Evolutionary conservation across 1,140 invertebrate genomes (phyloP).

Genomic region (Oreohelix idahoensis): DNA sequence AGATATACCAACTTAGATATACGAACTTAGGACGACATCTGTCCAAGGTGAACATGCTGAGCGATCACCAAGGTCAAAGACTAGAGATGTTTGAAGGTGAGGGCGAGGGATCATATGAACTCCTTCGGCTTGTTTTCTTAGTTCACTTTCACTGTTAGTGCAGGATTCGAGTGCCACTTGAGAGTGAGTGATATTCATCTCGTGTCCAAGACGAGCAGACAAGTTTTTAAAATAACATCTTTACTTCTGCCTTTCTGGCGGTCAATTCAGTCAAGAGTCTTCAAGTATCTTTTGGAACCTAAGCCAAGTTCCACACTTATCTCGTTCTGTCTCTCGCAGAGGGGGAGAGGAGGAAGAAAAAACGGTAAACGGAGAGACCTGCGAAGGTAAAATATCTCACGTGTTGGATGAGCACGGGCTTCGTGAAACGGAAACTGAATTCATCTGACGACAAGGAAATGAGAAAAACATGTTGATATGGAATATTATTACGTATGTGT

Average conservation of each 20-base stretch:
- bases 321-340: neutral
- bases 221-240: neutral
- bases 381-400: too few species aligned
- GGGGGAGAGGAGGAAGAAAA: too few species aligned
- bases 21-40: too few species aligned
- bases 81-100: neutral
- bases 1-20: too few species aligned
- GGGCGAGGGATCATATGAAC: neutral
- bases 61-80: neutral
- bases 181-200: neutral
- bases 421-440: too few species aligned
- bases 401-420: too few species aligned
- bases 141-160: neutral
- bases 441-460: too few species aligned
- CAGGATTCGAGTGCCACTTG: neutral
- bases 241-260: neutral
- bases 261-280: neutral
- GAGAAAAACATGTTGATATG: too few species aligned
- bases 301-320: neutral
- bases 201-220: neutral
- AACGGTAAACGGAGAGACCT: too few species aligned
- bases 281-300: neutral
- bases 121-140: neutral
- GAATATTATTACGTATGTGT: too few species aligned
- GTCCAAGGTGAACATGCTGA: neutral